Evolutionary conservation across 1,140 invertebrate genomes (phyloP).

Genomic region (Diprion similis): DNA sequence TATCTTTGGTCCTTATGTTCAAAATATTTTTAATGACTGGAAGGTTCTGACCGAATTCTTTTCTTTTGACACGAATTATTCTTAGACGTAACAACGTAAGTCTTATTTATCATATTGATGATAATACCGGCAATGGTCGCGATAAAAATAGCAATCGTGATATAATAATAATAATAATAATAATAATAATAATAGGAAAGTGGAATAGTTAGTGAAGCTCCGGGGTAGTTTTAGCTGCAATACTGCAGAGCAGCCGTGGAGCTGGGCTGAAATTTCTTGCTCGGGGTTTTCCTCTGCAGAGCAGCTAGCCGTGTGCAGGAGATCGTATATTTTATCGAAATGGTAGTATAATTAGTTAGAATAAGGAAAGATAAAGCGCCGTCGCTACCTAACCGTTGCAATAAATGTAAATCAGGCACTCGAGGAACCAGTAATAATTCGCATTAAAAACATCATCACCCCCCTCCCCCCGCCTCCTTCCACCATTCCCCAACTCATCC

Average conservation of each 20-base stretch:
- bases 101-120: too few species aligned
- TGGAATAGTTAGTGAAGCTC: too few species aligned
- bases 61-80: too few species aligned
- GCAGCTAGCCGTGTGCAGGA: not conserved
- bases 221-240: not conserved
- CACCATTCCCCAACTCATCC: not conserved
- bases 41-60: too few species aligned
- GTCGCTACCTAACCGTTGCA: conserved; percentile 55
- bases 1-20: too few species aligned
- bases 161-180: too few species aligned
- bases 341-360: conserved; percentile 59
- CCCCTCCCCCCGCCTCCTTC: not conserved
- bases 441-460: conserved; percentile 23
- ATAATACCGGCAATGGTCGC: too few species aligned
- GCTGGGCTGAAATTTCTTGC: not conserved
- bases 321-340: conserved; percentile 52
- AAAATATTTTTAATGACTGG: too few species aligned
- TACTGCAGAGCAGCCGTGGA: not conserved
- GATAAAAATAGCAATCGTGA: too few species aligned
- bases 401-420: conserved; percentile 60
- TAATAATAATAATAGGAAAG: too few species aligned
- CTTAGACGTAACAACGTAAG: too few species aligned
- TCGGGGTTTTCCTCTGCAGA: not conserved
- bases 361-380: conserved; percentile 58
- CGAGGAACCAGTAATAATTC: conserved; percentile 56